Conservation (phyloP, 1,140 invertebrate species). For the Myzus persicae region DNA sequence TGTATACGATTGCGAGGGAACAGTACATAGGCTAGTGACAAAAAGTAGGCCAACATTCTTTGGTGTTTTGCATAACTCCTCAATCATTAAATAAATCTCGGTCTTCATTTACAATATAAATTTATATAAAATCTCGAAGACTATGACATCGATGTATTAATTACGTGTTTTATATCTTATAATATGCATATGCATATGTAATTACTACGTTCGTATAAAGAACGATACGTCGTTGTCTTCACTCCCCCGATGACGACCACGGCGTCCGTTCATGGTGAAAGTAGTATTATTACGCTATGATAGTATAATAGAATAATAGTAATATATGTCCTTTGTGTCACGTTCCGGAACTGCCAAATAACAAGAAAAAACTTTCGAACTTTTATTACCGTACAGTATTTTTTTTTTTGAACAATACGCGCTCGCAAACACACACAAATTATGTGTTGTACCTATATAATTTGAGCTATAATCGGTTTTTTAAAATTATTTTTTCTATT, state of each 20-base stretch:
- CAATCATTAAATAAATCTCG: slow-evolving; percentile 33
- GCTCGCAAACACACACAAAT: not conserved
- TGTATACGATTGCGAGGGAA: not conserved
- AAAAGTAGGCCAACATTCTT: slow-evolving; percentile 57
- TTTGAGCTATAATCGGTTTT: not conserved
- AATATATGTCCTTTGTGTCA: slow-evolving; percentile 4
- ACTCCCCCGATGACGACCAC: slow-evolving; percentile 2
- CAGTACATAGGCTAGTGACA: not conserved
- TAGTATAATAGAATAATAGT: not conserved
- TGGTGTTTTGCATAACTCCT: slow-evolving; percentile 41
- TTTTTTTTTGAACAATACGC: not conserved
- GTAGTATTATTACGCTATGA: not conserved
- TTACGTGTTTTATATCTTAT: not conserved
- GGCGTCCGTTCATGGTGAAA: not conserved
- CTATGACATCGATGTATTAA: not conserved
- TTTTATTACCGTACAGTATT: not conserved
- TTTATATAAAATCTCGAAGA: not conserved
- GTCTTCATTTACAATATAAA: not conserved
- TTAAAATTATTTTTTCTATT: not conserved
- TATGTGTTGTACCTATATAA: not conserved
- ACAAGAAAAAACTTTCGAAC: slow-evolving; percentile 41
- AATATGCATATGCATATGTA: not conserved
- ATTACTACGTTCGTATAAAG: not conserved
- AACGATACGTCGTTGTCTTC: not conserved
- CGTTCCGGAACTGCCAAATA: slow-evolving; percentile 17